A percentile compares a stretch with the other conserved stretches of the same genome.
phyloP scores from a whole-genome alignment of 53 echinoderm and acorn worm species.

The Actinopyga echinites region DNA sequence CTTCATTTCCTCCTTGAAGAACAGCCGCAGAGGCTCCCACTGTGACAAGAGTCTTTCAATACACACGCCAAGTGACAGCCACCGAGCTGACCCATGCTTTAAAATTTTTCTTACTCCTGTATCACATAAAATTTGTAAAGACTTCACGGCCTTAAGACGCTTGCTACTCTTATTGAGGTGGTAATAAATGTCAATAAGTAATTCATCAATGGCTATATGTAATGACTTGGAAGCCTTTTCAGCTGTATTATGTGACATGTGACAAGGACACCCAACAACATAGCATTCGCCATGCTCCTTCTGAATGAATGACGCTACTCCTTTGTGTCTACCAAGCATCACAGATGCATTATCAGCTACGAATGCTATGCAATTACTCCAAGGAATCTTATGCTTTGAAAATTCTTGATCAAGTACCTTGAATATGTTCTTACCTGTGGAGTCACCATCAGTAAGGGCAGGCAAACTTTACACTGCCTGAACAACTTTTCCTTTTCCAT shows the following conservation, averaged over 20 bases:
- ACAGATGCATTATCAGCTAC: constrained; percentile 33
- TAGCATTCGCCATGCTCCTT: constrained; percentile 38
- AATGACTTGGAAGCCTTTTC: constrained; percentile 47
- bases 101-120: too few species aligned
- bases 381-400: constrained; percentile 46
- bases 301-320: constrained; percentile 48
- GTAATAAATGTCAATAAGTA: constrained; percentile 58
- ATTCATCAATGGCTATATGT: constrained; percentile 47
- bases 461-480: constrained; percentile 54
- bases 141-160: constrained; percentile 17
- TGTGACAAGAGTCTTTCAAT: too few species aligned
- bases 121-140: too few species aligned
- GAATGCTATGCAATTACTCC: constrained; percentile 50
- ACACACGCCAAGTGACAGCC: too few species aligned
- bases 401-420: constrained; percentile 44
- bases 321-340: constrained; percentile 44
- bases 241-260: constrained; percentile 56
- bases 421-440: constrained; percentile 58
- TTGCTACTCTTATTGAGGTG: constrained; percentile 57
- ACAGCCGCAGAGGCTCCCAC: too few species aligned
- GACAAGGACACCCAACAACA: constrained; percentile 57
- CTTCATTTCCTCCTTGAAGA: too few species aligned
- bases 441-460: constrained; percentile 43
- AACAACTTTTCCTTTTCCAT: constrained; percentile 26
- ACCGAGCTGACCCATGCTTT: too few species aligned